These are phyloP conservation scores for Petrolisthes manimaculis DNA, from an alignment of 2,888 invertebrate species.

Conservation along the genomic window DNA sequence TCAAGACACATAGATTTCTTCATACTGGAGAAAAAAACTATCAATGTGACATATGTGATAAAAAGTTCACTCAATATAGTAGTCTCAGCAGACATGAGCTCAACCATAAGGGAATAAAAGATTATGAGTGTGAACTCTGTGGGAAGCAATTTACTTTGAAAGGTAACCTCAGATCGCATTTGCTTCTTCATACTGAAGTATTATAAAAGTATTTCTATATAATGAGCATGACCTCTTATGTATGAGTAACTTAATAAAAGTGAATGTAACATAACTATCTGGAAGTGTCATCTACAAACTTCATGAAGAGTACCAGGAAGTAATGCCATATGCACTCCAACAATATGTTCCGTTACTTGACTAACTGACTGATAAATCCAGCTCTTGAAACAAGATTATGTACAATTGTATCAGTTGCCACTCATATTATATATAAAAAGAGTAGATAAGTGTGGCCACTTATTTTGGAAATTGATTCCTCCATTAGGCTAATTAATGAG, in stretches of 20 bases:
- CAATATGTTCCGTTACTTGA: no score
- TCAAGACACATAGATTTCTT: neutral
- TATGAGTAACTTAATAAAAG: neutral
- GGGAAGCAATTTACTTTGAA: slow-evolving; percentile 5
- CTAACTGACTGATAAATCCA: no score
- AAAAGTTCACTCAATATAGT: neutral
- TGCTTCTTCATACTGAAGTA: neutral
- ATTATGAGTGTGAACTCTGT: neutral
- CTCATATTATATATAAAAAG: no score
- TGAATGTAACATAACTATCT: no score
- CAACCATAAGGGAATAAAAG: neutral
- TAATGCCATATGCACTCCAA: no score
- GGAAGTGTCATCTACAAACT: no score
- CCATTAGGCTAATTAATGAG: no score
- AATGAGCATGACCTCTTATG: neutral
- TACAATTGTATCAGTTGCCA: no score
- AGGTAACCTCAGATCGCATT: slow-evolving; percentile 10
- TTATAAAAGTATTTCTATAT: neutral
- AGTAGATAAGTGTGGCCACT: no score
- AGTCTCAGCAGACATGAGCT: neutral
- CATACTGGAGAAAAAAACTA: neutral
- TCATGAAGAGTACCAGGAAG: no score
- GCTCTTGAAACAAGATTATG: no score
- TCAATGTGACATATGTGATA: neutral
- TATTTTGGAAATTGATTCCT: no score